These are phyloP conservation scores for Rhinogobio ventralis DNA, from an alignment of 2,797 vertebrate species.

Conservation along the genomic window DNA sequence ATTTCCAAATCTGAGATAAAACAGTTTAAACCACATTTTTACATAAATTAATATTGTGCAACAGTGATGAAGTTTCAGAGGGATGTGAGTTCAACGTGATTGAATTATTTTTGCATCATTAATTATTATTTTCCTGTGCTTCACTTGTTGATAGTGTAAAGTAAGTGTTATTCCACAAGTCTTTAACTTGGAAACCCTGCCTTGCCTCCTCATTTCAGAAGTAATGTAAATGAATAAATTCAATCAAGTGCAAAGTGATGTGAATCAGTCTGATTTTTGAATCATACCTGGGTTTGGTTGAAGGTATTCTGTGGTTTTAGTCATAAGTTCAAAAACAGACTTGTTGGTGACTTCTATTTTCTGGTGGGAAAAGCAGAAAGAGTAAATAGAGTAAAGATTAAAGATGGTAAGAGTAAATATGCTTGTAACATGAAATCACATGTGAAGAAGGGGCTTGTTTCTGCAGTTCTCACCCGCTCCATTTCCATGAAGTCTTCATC, in stretches of 20 bases:
- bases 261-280: neutral
- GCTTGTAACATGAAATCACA: neutral
- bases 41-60: neutral
- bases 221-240: neutral
- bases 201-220: neutral
- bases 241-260: neutral
- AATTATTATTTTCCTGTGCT: neutral
- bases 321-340: slow-evolving; percentile 88
- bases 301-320: slow-evolving; percentile 93
- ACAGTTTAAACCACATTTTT: neutral
- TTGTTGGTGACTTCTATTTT: slow-evolving; percentile 95
- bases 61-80: neutral
- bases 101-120: neutral
- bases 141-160: neutral
- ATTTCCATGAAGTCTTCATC: slow-evolving; percentile 93
- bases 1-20: neutral
- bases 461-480: slow-evolving; percentile 86
- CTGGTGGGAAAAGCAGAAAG: slow-evolving; percentile 67
- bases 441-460: neutral
- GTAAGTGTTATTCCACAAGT: neutral
- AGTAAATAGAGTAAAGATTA: neutral
- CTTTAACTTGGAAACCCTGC: neutral
- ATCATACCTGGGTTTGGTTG: slow-evolving; percentile 94
- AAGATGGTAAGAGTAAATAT: neutral
- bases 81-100: neutral